phyloP scores from a whole-genome alignment of 2,113 vertebrate genomes.

The Tamias sibiricus region DNA sequence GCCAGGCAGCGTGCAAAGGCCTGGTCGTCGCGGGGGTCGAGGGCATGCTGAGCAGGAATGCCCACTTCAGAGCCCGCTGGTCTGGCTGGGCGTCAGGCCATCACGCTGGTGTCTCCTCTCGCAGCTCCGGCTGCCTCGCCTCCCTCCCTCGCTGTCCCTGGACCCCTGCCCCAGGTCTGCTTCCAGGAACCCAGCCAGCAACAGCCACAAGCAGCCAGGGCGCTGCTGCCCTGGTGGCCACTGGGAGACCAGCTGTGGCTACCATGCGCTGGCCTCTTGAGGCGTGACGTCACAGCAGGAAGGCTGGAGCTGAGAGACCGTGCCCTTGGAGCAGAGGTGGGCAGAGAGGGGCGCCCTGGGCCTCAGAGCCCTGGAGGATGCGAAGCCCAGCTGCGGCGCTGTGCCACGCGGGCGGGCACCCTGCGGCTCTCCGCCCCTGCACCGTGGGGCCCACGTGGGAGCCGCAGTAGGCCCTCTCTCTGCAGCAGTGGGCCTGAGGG shows the following conservation, averaged over 20 bases:
- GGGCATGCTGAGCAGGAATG: not conserved
- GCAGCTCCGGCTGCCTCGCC: too few species aligned
- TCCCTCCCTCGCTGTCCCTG: not conserved
- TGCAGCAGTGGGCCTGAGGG: too few species aligned
- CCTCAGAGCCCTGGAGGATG: not conserved
- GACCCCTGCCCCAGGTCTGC: too few species aligned
- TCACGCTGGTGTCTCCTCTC: not conserved
- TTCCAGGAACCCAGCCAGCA: not conserved
- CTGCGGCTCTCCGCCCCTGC: accelerated
- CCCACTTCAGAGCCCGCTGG: too few species aligned
- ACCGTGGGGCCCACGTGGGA: not conserved
- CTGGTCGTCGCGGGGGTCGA: not conserved
- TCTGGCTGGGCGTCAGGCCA: not conserved
- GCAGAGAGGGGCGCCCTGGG: not conserved
- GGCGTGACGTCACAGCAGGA: not conserved
- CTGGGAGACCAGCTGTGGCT: not conserved
- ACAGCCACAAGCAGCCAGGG: not conserved
- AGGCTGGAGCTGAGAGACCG: not conserved
- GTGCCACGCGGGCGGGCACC: accelerated
- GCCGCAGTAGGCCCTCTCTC: not conserved
- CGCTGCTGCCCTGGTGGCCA: not conserved
- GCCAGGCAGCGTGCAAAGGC: not conserved
- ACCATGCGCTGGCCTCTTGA: not conserved
- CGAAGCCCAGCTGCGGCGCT: not conserved
- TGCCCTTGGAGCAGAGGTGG: too few species aligned